Evolutionary conservation across 2,797 vertebrate genomes (phyloP).

Genomic region (Tenualosa thibaudeaui): DNA sequence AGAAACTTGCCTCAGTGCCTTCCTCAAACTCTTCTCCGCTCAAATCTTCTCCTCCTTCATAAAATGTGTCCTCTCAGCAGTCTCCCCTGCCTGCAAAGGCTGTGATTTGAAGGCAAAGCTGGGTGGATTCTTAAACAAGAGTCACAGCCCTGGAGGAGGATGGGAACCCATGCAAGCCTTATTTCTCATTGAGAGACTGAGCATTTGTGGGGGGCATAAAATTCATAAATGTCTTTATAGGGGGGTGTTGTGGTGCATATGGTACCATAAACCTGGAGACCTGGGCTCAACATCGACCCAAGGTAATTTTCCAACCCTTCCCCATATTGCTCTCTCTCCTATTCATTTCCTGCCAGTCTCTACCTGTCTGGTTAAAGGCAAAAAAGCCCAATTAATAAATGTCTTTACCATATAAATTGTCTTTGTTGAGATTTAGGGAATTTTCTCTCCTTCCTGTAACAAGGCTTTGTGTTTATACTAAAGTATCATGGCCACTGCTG

Average conservation of each 20-base stretch:
- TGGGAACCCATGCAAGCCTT: neutral
- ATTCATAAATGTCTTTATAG: neutral
- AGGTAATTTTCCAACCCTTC: too few species aligned
- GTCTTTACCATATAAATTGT: neutral
- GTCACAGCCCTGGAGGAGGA: conserved; percentile 14
- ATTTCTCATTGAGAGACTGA: neutral
- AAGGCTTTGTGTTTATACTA: neutral
- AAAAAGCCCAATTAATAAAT: neutral
- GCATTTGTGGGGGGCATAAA: neutral
- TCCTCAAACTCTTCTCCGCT: conserved; percentile 32
- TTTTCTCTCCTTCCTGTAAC: neutral
- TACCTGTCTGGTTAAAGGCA: too few species aligned
- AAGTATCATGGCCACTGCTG: neutral
- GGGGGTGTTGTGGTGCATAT: too few species aligned
- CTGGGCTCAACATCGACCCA: too few species aligned
- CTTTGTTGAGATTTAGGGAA: neutral
- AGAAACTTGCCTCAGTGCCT: conserved; percentile 37
- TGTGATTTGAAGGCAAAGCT: conserved; percentile 37
- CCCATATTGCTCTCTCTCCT: too few species aligned
- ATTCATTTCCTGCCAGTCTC: too few species aligned
- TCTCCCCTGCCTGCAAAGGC: conserved; percentile 30
- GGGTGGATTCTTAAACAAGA: conserved; percentile 27
- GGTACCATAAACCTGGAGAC: too few species aligned
- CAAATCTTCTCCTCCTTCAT: conserved; percentile 18
- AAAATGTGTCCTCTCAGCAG: conserved; percentile 43